Evolutionary conservation across 2,113 vertebrate genomes (phyloP).

Genomic region (Potamarius usumacintae): DNA sequence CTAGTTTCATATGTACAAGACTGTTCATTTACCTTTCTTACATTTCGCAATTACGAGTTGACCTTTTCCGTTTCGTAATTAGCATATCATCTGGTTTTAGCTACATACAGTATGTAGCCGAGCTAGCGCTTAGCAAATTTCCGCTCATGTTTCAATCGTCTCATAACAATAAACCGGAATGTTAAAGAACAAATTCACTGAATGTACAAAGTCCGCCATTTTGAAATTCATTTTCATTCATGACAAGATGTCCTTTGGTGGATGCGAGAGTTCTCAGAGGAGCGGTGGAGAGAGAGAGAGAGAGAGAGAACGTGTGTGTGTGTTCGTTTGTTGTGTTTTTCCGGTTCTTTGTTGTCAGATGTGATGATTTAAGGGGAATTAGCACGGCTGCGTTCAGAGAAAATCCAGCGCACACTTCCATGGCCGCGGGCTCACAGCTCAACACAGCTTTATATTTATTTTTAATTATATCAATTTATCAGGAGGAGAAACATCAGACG

Average conservation of each 20-base stretch:
- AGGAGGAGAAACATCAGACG: slow-evolving; percentile 74
- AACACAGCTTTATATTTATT: slow-evolving; percentile 76
- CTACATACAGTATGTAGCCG: too few species aligned
- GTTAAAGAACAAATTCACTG: neutral
- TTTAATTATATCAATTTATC: slow-evolving; percentile 82
- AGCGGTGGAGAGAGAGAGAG: neutral
- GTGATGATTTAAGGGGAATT: slow-evolving; percentile 80
- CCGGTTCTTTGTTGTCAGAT: slow-evolving; percentile 76
- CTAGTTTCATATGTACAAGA: too few species aligned
- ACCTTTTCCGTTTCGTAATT: too few species aligned
- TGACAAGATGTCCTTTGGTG: neutral
- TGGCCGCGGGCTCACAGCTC: slow-evolving; percentile 70
- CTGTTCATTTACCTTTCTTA: too few species aligned
- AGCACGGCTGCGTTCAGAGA: slow-evolving; percentile 74
- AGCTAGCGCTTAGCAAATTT: neutral
- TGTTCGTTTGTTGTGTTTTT: slow-evolving; percentile 58
- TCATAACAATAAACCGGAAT: neutral
- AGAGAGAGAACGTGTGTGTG: neutral
- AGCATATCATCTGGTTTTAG: too few species aligned
- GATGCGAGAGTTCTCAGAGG: neutral
- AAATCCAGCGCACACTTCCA: slow-evolving; percentile 62
- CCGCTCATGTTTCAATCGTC: neutral
- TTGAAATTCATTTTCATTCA: neutral
- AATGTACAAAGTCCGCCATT: neutral
- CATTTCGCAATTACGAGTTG: too few species aligned